A percentile compares a stretch with the other conserved stretches of the same genome.
Evolutionary conservation across 2,888 invertebrate species (phyloP).

Genomic region (Urechis unicinctus): DNA sequence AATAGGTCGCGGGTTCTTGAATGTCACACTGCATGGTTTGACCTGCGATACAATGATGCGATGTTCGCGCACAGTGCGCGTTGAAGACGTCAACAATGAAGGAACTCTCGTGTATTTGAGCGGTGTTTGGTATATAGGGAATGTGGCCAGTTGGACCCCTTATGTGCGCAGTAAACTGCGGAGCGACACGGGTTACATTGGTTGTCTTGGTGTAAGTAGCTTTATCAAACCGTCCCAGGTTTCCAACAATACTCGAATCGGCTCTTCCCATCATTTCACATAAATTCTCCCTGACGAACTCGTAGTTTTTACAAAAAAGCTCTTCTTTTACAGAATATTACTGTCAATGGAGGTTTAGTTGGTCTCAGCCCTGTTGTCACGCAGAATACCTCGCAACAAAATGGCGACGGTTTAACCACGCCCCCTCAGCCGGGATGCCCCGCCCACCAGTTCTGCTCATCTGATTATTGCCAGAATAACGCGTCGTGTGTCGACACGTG

Average conservation of each 20-base stretch:
- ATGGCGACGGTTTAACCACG: constrained; percentile 3
- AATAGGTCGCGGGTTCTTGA: background rate
- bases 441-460: constrained; percentile 84
- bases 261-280: no score
- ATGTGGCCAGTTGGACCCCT: constrained; percentile 24
- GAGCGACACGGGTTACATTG: constrained; percentile 25
- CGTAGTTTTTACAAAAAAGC: background rate
- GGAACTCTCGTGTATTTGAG: background rate
- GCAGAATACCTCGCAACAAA: constrained; percentile 1
- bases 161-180: constrained; percentile 32
- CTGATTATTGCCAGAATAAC: constrained; percentile 51
- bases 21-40: constrained; percentile 24
- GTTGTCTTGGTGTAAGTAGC: constrained; percentile 34
- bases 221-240: no score
- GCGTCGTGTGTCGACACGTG: constrained; percentile 40
- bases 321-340: background rate
- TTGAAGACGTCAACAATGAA: background rate
- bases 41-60: constrained; percentile 15
- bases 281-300: no score
- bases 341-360: constrained; percentile 25
- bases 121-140: constrained; percentile 23
- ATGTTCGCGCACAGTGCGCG: constrained; percentile 14
- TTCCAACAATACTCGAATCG: no score
- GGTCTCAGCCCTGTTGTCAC: constrained; percentile 18
- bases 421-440: constrained; percentile 62